phyloP scores from a whole-genome alignment of 2,797 vertebrate species.

The Hemitrygon akajei region DNA sequence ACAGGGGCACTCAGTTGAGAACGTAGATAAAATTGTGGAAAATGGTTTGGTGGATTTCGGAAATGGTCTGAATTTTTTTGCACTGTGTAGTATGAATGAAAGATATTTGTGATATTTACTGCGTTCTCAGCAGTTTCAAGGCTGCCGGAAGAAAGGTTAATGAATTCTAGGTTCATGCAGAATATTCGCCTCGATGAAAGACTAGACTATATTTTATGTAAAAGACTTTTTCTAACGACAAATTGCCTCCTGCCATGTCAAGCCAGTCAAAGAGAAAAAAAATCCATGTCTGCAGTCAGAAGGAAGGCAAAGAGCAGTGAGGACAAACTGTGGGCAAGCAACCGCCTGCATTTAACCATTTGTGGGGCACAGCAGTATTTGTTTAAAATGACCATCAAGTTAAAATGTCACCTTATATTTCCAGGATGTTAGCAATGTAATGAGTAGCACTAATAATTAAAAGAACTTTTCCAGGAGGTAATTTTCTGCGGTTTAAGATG shows the following conservation, averaged over 20 bases:
- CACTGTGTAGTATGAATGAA: neutral
- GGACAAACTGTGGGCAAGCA: neutral
- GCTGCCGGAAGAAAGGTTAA: constrained; percentile 24
- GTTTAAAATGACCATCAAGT: neutral
- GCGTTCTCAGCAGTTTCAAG: constrained; percentile 26
- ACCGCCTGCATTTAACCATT: neutral
- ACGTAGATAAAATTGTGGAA: neutral
- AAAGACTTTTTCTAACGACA: constrained; percentile 12
- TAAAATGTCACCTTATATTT: neutral
- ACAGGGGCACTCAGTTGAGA: neutral
- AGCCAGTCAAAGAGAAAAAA: neutral
- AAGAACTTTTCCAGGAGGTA: neutral
- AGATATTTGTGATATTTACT: constrained; percentile 13
- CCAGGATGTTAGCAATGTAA: neutral
- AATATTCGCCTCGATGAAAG: neutral
- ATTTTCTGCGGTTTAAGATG: neutral
- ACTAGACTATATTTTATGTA: constrained; percentile 24
- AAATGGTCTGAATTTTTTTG: neutral
- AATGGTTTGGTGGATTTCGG: neutral
- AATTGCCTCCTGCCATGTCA: constrained; percentile 29
- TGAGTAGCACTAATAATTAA: neutral
- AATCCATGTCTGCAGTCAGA: constrained; percentile 5
- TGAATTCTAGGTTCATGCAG: constrained; percentile 25
- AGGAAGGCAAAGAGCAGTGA: neutral
- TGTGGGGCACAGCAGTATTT: neutral